A percentile compares a stretch with the other conserved stretches of the same genome.
Conservation (phyloP, 2,888 invertebrate genomes). For the Corythucha ciliata region DNA sequence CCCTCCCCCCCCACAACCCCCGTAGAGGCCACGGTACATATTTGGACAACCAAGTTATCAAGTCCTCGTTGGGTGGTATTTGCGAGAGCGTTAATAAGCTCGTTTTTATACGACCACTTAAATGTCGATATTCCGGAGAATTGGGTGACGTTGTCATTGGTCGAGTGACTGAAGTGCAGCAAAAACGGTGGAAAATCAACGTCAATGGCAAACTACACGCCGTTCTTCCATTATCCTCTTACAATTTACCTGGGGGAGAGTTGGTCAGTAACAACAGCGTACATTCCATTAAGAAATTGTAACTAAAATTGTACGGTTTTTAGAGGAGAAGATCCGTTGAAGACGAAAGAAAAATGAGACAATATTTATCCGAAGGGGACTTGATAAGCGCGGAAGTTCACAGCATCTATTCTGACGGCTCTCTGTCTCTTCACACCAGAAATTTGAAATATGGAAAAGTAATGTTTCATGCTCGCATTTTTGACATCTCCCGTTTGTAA, state of each 20-base stretch:
- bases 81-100: constrained; percentile 91
- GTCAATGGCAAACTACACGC: constrained; percentile 86
- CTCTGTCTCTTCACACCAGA: constrained; percentile 86
- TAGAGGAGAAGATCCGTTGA: constrained; percentile 82
- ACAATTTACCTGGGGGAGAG: constrained; percentile 96
- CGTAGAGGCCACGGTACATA: constrained; percentile 93
- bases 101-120: constrained; percentile 81
- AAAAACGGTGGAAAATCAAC: constrained; percentile 90
- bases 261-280: constrained; percentile 50
- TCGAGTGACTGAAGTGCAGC: constrained; percentile 85
- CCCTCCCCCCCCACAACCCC: not conserved
- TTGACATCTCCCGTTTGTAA: no score
- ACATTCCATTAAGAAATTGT: not conserved
- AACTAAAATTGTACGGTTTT: constrained; percentile 29
- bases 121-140: constrained; percentile 84
- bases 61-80: constrained; percentile 89
- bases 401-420: constrained; percentile 79
- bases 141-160: constrained; percentile 97
- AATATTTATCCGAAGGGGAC: constrained; percentile 85
- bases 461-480: constrained; percentile 25
- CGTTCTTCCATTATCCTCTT: constrained; percentile 76
- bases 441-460: constrained; percentile 96
- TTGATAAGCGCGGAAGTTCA: constrained; percentile 97
- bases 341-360: constrained; percentile 96
- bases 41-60: constrained; percentile 65